Conservation (phyloP, 1,140 invertebrate species). For the Heliothis virescens region DNA sequence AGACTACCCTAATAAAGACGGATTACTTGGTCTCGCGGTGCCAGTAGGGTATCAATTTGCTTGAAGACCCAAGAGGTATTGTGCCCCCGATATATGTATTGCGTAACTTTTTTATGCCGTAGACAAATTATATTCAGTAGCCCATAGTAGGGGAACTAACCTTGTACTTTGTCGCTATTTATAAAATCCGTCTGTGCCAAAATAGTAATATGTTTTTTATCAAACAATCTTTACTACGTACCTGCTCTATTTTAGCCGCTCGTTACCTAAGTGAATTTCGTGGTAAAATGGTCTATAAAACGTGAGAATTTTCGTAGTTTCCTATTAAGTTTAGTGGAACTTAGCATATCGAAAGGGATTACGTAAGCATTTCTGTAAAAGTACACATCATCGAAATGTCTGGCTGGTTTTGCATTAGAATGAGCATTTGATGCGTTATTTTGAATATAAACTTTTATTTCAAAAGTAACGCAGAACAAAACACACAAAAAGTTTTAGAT, state of each 20-base stretch:
- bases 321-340: constrained; percentile 25
- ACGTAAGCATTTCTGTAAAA: constrained; percentile 3
- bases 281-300: constrained; percentile 37
- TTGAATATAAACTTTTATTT: constrained; percentile 24
- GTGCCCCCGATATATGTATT: constrained; percentile 32
- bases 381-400: neutral
- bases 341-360: constrained; percentile 11
- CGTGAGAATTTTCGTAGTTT: constrained; percentile 30
- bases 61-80: constrained; percentile 46
- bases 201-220: constrained; percentile 45
- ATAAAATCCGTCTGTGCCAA: constrained; percentile 41
- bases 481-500: constrained; percentile 24
- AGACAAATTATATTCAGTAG: constrained; percentile 37
- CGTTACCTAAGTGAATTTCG: constrained; percentile 38
- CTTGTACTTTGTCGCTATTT: constrained; percentile 36
- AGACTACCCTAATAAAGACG: constrained; percentile 79
- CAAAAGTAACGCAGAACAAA: neutral
- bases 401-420: neutral
- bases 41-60: constrained; percentile 61
- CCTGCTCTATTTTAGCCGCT: constrained; percentile 29
- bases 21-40: constrained; percentile 68
- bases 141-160: constrained; percentile 33
- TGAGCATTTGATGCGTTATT: neutral
- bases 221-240: constrained; percentile 41
- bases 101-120: constrained; percentile 41